Percentiles rank a stretch among this genome's conserved stretches.
phyloP scores from a whole-genome alignment of 2,888 invertebrate species.

The Pandemis heparana region DNA sequence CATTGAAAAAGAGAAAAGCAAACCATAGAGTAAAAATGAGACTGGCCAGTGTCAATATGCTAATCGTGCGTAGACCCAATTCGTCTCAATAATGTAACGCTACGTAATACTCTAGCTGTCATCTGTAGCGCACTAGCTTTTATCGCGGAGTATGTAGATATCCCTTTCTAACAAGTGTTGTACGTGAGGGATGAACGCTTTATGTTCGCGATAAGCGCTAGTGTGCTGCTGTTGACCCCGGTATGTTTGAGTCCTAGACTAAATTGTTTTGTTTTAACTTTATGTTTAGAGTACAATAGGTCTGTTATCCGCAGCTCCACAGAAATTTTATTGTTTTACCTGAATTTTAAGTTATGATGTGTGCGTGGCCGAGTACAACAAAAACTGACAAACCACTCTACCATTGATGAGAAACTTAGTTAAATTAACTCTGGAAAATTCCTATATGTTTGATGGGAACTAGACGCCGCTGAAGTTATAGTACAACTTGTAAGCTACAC shows the following conservation, averaged over 20 bases:
- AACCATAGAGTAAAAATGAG: neutral
- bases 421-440: neutral
- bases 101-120: conserved; percentile 43
- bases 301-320: conserved; percentile 24
- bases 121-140: neutral
- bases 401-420: neutral
- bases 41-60: neutral
- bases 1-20: neutral
- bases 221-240: conserved; percentile 43
- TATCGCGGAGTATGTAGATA: neutral
- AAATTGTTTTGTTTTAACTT: conserved; percentile 40
- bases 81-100: conserved; percentile 45
- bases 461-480: too few species aligned
- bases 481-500: neutral
- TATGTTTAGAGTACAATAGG: conserved; percentile 40
- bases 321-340: conserved; percentile 41
- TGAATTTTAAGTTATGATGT: conserved; percentile 43
- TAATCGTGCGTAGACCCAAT: conserved; percentile 17
- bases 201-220: neutral
- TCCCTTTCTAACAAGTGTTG: neutral
- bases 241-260: conserved; percentile 45
- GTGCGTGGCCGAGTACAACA: conserved; percentile 4
- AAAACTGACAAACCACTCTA: neutral
- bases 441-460: too few species aligned
- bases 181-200: neutral